Conservation (phyloP, 2,888 invertebrate genomes). For the Tortrix viridana region DNA sequence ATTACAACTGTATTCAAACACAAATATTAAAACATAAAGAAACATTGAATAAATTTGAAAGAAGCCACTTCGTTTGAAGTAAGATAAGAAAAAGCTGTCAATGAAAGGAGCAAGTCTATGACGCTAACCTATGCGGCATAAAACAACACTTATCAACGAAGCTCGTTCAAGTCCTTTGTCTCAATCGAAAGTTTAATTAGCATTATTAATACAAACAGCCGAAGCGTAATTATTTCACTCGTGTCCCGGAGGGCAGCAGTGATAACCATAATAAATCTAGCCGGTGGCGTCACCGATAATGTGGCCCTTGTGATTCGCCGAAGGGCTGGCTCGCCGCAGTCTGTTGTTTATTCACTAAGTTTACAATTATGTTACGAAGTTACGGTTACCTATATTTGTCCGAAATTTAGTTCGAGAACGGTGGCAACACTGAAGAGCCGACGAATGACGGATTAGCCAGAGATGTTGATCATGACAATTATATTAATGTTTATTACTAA, state of each 20-base stretch:
- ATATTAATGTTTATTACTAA: no score
- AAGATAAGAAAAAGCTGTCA: no score
- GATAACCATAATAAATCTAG: slow-evolving; percentile 51
- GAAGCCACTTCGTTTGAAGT: no score
- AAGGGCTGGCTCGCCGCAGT: not conserved
- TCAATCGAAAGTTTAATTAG: slow-evolving; percentile 36
- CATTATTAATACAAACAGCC: slow-evolving; percentile 42
- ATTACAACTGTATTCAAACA: no score
- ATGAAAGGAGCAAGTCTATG: no score
- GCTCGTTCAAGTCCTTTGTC: slow-evolving; percentile 23
- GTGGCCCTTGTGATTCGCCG: slow-evolving; percentile 41
- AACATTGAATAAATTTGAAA: no score
- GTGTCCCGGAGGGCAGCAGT: slow-evolving; percentile 47
- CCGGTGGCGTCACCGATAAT: slow-evolving; percentile 49
- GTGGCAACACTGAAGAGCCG: no score
- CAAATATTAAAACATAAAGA: no score
- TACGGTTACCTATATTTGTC: no score
- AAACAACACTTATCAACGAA: slow-evolving; percentile 4
- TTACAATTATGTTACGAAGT: not conserved
- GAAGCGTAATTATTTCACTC: slow-evolving; percentile 51
- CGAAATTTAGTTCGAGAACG: no score
- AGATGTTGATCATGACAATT: no score
- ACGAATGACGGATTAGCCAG: no score
- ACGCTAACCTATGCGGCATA: not conserved
- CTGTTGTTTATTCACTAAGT: not conserved